phyloP scores from a whole-genome alignment of 1,140 invertebrate genomes.

The Galendromus occidentalis region DNA sequence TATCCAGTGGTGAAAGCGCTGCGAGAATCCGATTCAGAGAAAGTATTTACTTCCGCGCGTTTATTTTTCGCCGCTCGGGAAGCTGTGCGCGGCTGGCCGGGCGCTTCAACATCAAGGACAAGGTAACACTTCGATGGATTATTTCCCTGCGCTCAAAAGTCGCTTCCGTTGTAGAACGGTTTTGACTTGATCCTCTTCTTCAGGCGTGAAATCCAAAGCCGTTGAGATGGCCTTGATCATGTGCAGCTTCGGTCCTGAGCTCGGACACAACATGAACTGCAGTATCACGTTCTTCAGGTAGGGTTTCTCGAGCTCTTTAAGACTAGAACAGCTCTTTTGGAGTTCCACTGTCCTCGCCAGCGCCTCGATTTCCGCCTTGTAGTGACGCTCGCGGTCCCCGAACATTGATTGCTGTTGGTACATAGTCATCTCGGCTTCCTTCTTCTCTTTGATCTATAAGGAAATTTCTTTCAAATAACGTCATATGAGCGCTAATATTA shows the following conservation, averaged over 20 bases:
- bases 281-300: slow-evolving; percentile 5
- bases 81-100: no score
- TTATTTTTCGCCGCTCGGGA: no score
- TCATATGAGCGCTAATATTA: no score
- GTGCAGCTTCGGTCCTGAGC: not conserved
- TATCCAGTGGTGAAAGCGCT: no score
- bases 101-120: no score
- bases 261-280: slow-evolving; percentile 1
- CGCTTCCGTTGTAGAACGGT: not conserved
- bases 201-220: slow-evolving; percentile 1
- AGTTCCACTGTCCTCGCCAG: not conserved
- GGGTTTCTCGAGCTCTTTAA: not conserved
- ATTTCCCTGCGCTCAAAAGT: not conserved
- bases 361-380: not conserved
- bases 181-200: slow-evolving; percentile 4
- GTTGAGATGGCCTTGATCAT: slow-evolving; percentile 4
- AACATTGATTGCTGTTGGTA: not conserved
- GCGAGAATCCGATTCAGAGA: no score
- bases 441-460: not conserved
- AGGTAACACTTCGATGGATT: not conserved
- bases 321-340: not conserved
- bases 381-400: not conserved
- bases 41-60: no score
- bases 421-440: not conserved
- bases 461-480: no score